Percentiles rank a stretch among this genome's conserved stretches.
phyloP scores from a whole-genome alignment of 2,888 invertebrate species.

The Plagodis pulveraria region DNA sequence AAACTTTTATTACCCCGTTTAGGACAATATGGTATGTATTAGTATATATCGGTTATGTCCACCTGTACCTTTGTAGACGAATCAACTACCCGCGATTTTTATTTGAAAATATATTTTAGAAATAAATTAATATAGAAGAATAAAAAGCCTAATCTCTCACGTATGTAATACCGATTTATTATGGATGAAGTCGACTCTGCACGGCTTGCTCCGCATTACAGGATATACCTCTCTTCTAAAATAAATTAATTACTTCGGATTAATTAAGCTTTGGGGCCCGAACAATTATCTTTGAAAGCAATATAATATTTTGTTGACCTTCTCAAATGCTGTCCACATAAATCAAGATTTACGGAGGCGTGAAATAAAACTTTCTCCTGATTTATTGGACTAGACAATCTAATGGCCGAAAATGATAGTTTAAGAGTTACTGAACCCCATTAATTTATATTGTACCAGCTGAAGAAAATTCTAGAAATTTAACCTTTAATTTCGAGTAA shows the following conservation, averaged over 20 bases:
- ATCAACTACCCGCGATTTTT: too few relatives aligned
- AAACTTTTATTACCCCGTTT: too few relatives aligned
- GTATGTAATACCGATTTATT: background rate
- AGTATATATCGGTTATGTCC: too few relatives aligned
- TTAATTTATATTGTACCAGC: too few relatives aligned
- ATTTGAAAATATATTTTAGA: too few relatives aligned
- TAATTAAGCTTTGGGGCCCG: conserved; percentile 29
- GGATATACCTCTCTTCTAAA: conserved; percentile 14
- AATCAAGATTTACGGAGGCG: conserved; percentile 16
- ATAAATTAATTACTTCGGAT: conserved; percentile 28
- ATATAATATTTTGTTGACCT: conserved; percentile 22
- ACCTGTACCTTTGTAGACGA: too few relatives aligned
- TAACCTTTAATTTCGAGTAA: too few relatives aligned
- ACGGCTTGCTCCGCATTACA: conserved; percentile 5
- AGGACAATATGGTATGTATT: too few relatives aligned
- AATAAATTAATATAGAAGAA: too few relatives aligned
- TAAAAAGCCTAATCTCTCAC: too few relatives aligned
- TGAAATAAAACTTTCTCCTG: background rate
- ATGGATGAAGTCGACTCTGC: background rate
- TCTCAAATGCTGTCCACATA: conserved; percentile 18
- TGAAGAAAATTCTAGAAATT: too few relatives aligned
- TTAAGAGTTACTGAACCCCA: too few relatives aligned
- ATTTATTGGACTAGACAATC: background rate
- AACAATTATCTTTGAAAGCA: conserved; percentile 26
- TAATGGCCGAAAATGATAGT: background rate